phyloP scores from a whole-genome alignment of 1,140 invertebrate genomes.

The Drosophila rufa region DNA sequence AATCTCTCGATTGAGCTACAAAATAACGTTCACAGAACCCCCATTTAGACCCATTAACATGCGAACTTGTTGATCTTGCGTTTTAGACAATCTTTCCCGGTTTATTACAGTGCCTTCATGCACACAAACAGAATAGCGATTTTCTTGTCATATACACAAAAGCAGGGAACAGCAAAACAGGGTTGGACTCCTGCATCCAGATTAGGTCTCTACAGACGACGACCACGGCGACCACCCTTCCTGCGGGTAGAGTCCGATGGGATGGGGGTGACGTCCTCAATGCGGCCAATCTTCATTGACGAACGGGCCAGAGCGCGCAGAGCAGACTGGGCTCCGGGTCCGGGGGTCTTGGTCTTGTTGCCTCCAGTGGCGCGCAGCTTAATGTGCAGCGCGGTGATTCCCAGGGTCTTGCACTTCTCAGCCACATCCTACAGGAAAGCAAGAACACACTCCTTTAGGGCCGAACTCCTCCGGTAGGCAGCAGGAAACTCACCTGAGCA shows the following conservation, averaged over 20 bases:
- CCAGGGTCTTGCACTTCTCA: constrained; percentile 98
- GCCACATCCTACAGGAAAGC: constrained; percentile 94
- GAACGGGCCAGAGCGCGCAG: constrained; percentile 98
- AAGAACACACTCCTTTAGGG: constrained; percentile 1
- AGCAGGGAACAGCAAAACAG: constrained; percentile 25
- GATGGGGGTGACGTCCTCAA: constrained; percentile 99
- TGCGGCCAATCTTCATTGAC: constrained; percentile 99
- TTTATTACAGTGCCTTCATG: constrained; percentile 47
- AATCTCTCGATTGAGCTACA: not conserved
- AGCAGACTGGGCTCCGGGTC: constrained; percentile 99
- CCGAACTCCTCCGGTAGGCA: not conserved
- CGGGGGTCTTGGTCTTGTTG: constrained; percentile 98
- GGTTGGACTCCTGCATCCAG: not conserved
- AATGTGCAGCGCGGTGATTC: constrained; percentile 99
- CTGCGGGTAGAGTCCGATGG: constrained; percentile 99
- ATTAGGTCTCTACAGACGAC: constrained; percentile 93
- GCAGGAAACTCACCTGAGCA: constrained; percentile 91
- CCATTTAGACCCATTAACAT: not conserved
- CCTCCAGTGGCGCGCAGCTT: constrained; percentile 99
- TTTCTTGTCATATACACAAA: constrained; percentile 39
- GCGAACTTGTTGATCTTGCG: not conserved
- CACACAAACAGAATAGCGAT: constrained; percentile 28
- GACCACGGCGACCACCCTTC: constrained; percentile 99
- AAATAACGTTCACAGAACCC: not conserved
- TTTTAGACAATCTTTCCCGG: constrained; percentile 30